Conservation (phyloP, 2,888 invertebrate genomes). For the Nomada lathburiana region DNA sequence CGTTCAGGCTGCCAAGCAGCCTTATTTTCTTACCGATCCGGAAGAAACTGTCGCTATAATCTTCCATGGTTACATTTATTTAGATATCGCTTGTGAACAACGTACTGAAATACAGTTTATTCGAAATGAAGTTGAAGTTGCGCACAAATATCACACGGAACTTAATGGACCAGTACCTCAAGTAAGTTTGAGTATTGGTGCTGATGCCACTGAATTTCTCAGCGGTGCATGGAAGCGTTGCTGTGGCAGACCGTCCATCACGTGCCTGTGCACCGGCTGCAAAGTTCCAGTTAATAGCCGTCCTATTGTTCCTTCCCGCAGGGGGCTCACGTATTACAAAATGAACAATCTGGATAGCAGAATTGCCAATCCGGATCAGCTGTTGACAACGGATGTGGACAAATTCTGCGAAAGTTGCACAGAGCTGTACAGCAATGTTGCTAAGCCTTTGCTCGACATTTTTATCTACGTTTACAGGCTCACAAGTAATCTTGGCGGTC, state of each 20-base stretch:
- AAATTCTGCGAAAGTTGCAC: slow-evolving; percentile 98
- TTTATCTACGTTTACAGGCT: slow-evolving; percentile 96
- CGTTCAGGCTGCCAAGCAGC: slow-evolving; percentile 36
- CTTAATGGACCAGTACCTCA: slow-evolving; percentile 96
- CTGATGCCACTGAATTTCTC: not conserved
- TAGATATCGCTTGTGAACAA: slow-evolving; percentile 98
- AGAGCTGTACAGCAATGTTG: slow-evolving; percentile 97
- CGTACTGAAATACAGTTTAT: slow-evolving; percentile 96
- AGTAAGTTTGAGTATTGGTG: slow-evolving; percentile 86
- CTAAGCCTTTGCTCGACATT: slow-evolving; percentile 98
- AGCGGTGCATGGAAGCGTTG: too few species aligned
- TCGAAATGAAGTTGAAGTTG: slow-evolving; percentile 95
- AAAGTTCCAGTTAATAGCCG: too few species aligned
- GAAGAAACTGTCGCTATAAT: slow-evolving; percentile 39
- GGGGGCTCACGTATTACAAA: slow-evolving; percentile 98
- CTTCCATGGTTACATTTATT: slow-evolving; percentile 79
- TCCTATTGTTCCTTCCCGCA: slow-evolving; percentile 80
- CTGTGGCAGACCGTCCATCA: too few species aligned
- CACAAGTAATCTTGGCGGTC: slow-evolving; percentile 93
- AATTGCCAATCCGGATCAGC: slow-evolving; percentile 97
- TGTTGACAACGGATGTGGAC: slow-evolving; percentile 98
- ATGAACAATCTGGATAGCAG: slow-evolving; percentile 97
- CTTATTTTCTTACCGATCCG: slow-evolving; percentile 39
- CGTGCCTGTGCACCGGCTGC: too few species aligned
- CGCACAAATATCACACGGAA: slow-evolving; percentile 94